Conservation (phyloP, 2,888 invertebrate species). For the Ophion costatus region DNA sequence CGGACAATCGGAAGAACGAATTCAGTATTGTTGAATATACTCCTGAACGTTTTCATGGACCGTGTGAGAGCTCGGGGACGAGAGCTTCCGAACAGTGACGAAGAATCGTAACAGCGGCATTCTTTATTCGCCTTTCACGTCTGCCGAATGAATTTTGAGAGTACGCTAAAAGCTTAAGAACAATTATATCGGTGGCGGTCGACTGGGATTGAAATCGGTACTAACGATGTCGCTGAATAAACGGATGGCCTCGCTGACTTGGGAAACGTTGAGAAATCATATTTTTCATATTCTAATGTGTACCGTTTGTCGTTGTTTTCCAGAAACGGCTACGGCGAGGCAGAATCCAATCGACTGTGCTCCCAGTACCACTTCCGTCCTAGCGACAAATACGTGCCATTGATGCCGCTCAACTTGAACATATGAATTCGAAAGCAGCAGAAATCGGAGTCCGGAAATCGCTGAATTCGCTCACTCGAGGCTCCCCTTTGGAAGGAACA, state of each 20-base stretch:
- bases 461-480: conserved; percentile 53
- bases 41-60: conserved; percentile 58
- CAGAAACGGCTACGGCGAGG: conserved; percentile 87
- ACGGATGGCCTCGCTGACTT: neutral
- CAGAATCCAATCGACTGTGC: conserved; percentile 86
- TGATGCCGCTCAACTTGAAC: conserved; percentile 83
- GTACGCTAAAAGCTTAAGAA: conserved; percentile 19
- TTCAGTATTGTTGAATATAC: conserved; percentile 56
- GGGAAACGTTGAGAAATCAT: neutral
- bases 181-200: conserved; percentile 61
- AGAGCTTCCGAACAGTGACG: conserved; percentile 23
- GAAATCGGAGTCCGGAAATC: conserved; percentile 64
- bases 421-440: conserved; percentile 75
- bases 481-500: conserved; percentile 32
- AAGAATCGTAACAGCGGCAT: conserved; percentile 22
- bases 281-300: neutral
- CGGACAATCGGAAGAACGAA: conserved; percentile 36
- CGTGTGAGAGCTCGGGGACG: conserved; percentile 45
- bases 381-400: conserved; percentile 87
- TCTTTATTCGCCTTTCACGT: conserved; percentile 19
- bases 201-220: neutral
- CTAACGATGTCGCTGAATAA: neutral
- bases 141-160: conserved; percentile 11
- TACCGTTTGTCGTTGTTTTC: conserved; percentile 19
- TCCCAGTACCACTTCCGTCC: conserved; percentile 87